Evolutionary conservation across 2,113 vertebrate species (phyloP).

Genomic region (Antigone vipio): DNA sequence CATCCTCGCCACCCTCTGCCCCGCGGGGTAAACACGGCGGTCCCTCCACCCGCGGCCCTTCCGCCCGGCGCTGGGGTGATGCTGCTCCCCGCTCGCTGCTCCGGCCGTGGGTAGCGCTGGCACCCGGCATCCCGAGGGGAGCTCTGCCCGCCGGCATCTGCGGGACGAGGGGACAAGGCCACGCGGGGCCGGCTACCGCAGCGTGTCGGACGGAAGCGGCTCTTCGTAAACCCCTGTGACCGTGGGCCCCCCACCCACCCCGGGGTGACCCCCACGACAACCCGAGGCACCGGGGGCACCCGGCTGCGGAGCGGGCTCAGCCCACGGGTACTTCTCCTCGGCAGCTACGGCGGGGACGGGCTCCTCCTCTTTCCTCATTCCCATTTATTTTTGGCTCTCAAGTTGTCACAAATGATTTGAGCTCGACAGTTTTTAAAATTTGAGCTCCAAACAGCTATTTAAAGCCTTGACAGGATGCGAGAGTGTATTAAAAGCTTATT

Average conservation of each 20-base stretch:
- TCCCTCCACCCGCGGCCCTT: neutral
- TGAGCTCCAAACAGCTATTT: constrained; percentile 54
- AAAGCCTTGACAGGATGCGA: constrained; percentile 40
- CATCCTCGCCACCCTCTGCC: neutral
- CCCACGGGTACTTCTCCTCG: neutral
- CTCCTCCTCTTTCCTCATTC: constrained; percentile 6
- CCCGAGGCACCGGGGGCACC: accelerated
- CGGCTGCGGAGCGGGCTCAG: neutral
- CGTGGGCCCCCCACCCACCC: accelerated
- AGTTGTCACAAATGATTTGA: constrained; percentile 59
- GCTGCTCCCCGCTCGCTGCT: neutral
- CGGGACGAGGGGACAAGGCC: no score
- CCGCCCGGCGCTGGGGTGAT: accelerated
- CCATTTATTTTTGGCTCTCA: constrained; percentile 49
- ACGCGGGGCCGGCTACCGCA: no score
- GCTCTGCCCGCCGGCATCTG: no score
- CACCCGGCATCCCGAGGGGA: neutral
- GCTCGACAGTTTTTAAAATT: constrained; percentile 37
- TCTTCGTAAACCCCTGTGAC: no score
- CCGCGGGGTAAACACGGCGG: neutral
- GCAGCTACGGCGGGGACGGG: accelerated
- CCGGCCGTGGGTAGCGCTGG: neutral
- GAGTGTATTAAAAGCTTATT: constrained; percentile 38
- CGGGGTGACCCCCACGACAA: accelerated
- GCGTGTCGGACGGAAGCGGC: no score